Evolutionary conservation across 2,797 vertebrate genomes (phyloP), one percentile per base, ranked within the genome.

Genomic region (Tiaroga cobitis): DNA sequence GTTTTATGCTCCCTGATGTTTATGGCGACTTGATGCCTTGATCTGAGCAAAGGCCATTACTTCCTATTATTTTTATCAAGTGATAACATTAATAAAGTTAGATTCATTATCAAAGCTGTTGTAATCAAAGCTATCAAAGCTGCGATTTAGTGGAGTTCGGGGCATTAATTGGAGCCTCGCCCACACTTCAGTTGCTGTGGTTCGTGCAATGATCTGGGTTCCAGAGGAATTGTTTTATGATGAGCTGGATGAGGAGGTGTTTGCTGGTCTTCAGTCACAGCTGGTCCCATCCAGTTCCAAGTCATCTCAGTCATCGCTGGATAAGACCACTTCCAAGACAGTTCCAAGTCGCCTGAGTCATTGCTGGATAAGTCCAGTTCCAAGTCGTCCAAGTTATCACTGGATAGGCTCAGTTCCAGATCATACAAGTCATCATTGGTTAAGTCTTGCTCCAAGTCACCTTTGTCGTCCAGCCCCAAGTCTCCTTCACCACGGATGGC

Each of bases 1-100:
- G 69, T 61, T 82, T 61, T 4, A 73, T 46, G 8, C 11, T 61
- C 26, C 56, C 69, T 72, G 16, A 37, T 82, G 51, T 76, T 72
- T 72, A 81, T 70, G 67, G 10, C 68, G 41, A 51, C 67, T n/a
- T 59, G 37, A 70, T 72, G 68, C 34, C 51, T 63, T 82, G 19
- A 74, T 63, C 54, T 73, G 13, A 82, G 54, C 6, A 2, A 61
- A 82, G n/a, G 68, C 21, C 80, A 73, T 63, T 46, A 73, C 26
- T 72, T 73, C 9, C 32, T 70, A 34, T 21, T 72, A 43, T n/a
- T 24, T 41, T 24, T 80, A 65, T 46, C 10, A 61, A 32, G 26
- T 11, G 41, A 43, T 43, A 43, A 43, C 41, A 11, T 43, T 43
- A 43, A 43, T 43, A 43, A 43, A 43, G 41, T 24, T 70, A 6